Evolutionary conservation across 2,888 invertebrate species (phyloP).

Genomic region (Acanthosepion esculentum): DNA sequence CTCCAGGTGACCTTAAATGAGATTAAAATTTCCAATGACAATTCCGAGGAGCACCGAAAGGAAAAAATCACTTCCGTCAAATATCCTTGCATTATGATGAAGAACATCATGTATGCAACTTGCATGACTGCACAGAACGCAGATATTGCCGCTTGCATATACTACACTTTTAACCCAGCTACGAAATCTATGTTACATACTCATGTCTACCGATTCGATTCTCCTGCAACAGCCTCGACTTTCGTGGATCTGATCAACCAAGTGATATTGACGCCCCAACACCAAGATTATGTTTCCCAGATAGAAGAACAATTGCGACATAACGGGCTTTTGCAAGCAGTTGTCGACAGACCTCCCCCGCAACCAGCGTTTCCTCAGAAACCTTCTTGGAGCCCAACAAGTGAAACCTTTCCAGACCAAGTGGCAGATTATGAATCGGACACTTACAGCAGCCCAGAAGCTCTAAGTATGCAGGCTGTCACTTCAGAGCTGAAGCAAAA

Average conservation of each 20-base stretch:
- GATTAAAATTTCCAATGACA: conserved; percentile 78
- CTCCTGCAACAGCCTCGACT: conserved; percentile 91
- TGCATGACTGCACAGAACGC: conserved; percentile 79
- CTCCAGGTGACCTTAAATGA: no score
- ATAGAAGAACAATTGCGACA: conserved; percentile 54
- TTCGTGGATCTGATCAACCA: conserved; percentile 81
- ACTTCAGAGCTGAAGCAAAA: conserved; percentile 91
- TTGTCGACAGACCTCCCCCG: conserved; percentile 48
- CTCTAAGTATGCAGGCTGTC: conserved; percentile 84
- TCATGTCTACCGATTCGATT: conserved; percentile 95
- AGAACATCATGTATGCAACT: conserved; percentile 89
- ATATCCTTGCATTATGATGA: conserved; percentile 78
- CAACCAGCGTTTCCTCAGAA: conserved; percentile 52
- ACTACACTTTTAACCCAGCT: conserved; percentile 93
- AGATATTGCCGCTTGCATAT: conserved; percentile 94
- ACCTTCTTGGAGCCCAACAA: background rate
- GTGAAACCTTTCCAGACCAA: conserved; percentile 59
- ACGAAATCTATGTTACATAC: conserved; percentile 96
- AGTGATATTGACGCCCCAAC: conserved; percentile 84
- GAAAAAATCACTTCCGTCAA: conserved; percentile 81
- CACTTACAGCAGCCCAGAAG: conserved; percentile 64
- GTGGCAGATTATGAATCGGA: conserved; percentile 48
- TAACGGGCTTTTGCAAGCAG: conserved; percentile 49
- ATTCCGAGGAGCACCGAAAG: conserved; percentile 55
- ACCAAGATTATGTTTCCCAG: conserved; percentile 65